Conservation (phyloP, 2,113 vertebrate species). For the Zeus faber region DNA sequence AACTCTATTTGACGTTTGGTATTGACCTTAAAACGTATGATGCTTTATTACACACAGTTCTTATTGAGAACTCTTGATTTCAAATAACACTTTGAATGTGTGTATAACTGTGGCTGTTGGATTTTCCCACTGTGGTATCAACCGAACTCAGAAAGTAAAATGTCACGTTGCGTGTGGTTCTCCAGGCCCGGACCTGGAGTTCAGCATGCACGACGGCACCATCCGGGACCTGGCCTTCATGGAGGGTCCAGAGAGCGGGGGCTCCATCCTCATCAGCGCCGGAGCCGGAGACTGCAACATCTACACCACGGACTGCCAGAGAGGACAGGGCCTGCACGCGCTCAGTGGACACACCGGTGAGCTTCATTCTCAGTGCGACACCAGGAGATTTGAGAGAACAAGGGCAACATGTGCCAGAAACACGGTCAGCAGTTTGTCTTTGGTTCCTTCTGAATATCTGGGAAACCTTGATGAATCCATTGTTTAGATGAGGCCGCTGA, state of each 20-base stretch:
- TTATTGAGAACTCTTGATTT: conserved; percentile 25
- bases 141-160: too few species aligned
- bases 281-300: conserved; percentile 93
- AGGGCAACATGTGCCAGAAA: too few species aligned
- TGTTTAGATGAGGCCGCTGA: too few species aligned
- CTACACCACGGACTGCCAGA: conserved; percentile 95
- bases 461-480: too few species aligned
- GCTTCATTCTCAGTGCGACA: too few species aligned
- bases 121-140: too few species aligned
- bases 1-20: too few species aligned
- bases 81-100: not conserved
- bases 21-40: too few species aligned
- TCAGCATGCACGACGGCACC: conserved; percentile 98
- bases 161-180: not conserved
- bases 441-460: too few species aligned
- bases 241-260: conserved; percentile 95
- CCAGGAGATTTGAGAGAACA: too few species aligned
- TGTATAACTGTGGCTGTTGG: not conserved
- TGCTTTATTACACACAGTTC: conserved; percentile 79
- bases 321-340: conserved; percentile 93
- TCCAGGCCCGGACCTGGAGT: conserved; percentile 90
- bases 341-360: conserved; percentile 84
- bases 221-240: conserved; percentile 97
- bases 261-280: conserved; percentile 94
- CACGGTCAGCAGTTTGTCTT: too few species aligned